Conservation (phyloP, 2,888 invertebrate species). For the Trachelus stipa region DNA sequence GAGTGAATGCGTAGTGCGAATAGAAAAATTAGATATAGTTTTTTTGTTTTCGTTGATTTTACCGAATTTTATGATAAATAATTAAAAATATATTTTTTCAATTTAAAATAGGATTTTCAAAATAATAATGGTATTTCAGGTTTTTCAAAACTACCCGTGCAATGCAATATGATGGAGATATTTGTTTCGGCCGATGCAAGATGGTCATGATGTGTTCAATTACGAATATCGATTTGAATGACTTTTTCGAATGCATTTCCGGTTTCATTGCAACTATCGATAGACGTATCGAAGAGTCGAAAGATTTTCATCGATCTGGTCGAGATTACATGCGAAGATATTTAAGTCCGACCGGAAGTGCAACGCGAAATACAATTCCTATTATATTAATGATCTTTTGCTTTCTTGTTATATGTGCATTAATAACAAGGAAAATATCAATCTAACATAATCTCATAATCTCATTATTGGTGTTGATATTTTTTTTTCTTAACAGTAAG, state of each 20-base stretch:
- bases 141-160: slow-evolving; percentile 2
- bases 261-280: background rate
- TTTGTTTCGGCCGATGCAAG: slow-evolving; percentile 13
- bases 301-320: background rate
- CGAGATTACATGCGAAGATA: background rate
- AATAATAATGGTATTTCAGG: background rate
- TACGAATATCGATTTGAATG: slow-evolving; percentile 4
- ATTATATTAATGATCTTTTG: background rate
- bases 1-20: background rate
- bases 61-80: background rate
- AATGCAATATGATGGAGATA: background rate
- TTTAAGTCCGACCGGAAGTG: background rate
- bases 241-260: slow-evolving; percentile 17
- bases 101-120: background rate
- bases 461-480: background rate
- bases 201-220: slow-evolving; percentile 8
- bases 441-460: background rate
- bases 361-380: background rate
- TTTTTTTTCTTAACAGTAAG: background rate
- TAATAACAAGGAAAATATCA: background rate
- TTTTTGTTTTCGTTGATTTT: background rate
- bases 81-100: background rate
- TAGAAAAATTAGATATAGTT: background rate
- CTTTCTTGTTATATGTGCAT: background rate
- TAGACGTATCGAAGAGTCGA: background rate